These are phyloP conservation scores for Falco novaeseelandiae DNA, from an alignment of 2,797 vertebrate species.

Conservation along the genomic window DNA sequence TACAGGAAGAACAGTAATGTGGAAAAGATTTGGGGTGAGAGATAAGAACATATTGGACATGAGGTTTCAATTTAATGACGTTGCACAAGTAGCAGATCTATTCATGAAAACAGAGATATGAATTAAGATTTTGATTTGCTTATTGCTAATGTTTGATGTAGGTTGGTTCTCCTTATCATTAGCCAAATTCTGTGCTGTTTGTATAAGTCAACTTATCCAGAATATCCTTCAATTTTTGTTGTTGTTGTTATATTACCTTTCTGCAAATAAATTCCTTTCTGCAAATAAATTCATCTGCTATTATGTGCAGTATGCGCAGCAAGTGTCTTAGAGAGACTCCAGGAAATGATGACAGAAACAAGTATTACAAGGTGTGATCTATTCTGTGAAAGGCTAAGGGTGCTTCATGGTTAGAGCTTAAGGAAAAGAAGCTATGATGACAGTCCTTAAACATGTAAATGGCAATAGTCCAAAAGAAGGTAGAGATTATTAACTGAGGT, in stretches of 20 bases:
- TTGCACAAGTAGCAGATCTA: constrained; percentile 26
- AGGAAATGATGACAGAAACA: constrained; percentile 44
- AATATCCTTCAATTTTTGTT: not conserved
- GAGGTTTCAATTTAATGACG: constrained; percentile 41
- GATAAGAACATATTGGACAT: constrained; percentile 49
- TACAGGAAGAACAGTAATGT: constrained; percentile 51
- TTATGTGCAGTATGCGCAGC: not conserved
- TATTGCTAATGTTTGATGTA: not conserved
- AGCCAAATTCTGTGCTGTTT: not conserved
- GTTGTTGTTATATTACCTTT: not conserved
- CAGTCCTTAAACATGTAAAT: constrained; percentile 24
- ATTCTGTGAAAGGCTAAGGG: constrained; percentile 24
- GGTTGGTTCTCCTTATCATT: not conserved
- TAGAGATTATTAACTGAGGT: not conserved
- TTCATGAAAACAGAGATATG: not conserved
- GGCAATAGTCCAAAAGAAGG: not conserved
- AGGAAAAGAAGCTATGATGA: constrained; percentile 23
- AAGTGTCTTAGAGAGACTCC: not conserved
- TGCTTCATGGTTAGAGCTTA: not conserved
- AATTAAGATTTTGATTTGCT: constrained; percentile 16
- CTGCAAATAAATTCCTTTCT: not conserved
- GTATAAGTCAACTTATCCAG: not conserved
- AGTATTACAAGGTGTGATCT: constrained; percentile 51
- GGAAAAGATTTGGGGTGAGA: constrained; percentile 39
- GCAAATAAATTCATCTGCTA: not conserved